Conservation (phyloP, 1,140 invertebrate genomes). For the Chelonus insularis region DNA sequence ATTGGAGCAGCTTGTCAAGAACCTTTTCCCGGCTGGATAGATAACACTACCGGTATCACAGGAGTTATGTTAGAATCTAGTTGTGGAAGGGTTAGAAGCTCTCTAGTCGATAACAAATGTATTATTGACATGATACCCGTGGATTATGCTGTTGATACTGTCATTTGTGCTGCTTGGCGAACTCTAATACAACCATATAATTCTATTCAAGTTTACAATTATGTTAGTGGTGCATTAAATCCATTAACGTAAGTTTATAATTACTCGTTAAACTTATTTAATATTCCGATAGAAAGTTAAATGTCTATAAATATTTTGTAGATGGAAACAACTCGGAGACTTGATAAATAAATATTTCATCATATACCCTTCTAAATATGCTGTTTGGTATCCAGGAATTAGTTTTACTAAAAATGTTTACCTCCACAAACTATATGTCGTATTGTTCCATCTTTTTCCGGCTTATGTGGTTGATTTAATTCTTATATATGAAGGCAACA, state of each 20-base stretch:
- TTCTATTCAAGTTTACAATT: slow-evolving; percentile 82
- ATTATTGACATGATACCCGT: slow-evolving; percentile 88
- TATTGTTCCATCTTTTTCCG: slow-evolving; percentile 76
- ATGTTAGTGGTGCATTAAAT: slow-evolving; percentile 83
- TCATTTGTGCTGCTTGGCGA: slow-evolving; percentile 83
- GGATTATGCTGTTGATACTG: slow-evolving; percentile 85
- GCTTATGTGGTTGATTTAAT: slow-evolving; percentile 77
- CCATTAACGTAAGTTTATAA: slow-evolving; percentile 69
- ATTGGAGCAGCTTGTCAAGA: slow-evolving; percentile 76
- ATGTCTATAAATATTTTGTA: slow-evolving; percentile 36
- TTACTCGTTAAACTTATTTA: no score
- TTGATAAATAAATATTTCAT: slow-evolving; percentile 72
- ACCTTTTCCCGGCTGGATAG: slow-evolving; percentile 89
- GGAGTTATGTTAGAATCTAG: slow-evolving; percentile 81
- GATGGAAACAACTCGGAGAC: slow-evolving; percentile 78
- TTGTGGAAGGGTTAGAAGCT: slow-evolving; percentile 84
- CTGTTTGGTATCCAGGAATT: slow-evolving; percentile 86
- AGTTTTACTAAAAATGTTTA: slow-evolving; percentile 74
- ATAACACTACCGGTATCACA: slow-evolving; percentile 89
- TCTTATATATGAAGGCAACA: slow-evolving; percentile 70
- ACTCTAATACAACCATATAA: slow-evolving; percentile 65
- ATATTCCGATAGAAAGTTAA: no score
- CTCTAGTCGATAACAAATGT: slow-evolving; percentile 72
- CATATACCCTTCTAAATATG: slow-evolving; percentile 76
- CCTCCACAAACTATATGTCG: slow-evolving; percentile 72